Percentiles rank a stretch among this genome's conserved stretches.
Conservation (phyloP, 2,113 vertebrate species). For the Neofelis nebulosa region DNA sequence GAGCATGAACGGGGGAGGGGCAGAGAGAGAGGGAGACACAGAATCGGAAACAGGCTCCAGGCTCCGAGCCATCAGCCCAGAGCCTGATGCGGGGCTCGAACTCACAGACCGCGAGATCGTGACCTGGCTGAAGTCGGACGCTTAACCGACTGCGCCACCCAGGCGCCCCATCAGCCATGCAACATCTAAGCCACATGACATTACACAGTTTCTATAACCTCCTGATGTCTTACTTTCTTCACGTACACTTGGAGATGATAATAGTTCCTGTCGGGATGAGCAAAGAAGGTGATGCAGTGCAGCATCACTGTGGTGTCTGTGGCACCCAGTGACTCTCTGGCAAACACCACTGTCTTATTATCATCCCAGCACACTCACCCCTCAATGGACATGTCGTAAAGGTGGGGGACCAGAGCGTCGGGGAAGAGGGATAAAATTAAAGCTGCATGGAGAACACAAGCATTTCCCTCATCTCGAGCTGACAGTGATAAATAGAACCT, state of each 20-base stretch:
- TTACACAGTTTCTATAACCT: neutral
- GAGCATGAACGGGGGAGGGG: too few relatives aligned
- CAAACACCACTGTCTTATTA: neutral
- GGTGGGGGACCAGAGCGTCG: too few relatives aligned
- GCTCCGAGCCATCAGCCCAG: too few relatives aligned
- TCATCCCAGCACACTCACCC: neutral
- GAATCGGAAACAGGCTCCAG: too few relatives aligned
- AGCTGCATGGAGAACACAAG: neutral
- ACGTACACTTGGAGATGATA: neutral
- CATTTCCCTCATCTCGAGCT: neutral
- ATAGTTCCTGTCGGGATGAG: neutral
- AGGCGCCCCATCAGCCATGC: too few relatives aligned
- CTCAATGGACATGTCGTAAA: neutral
- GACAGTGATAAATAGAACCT: neutral
- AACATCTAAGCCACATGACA: neutral
- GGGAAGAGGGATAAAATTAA: neutral
- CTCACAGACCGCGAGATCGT: too few relatives aligned
- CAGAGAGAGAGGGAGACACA: too few relatives aligned
- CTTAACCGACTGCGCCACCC: too few relatives aligned
- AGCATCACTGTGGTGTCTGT: neutral
- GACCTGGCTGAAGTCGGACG: too few relatives aligned
- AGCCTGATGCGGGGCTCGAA: too few relatives aligned
- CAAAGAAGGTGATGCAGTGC: neutral
- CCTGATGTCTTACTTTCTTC: neutral
- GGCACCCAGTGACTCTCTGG: neutral